Percentiles rank a stretch among this genome's conserved stretches.
phyloP scores from a whole-genome alignment of 2,888 invertebrate species.

The Cryptocephalus primarius region DNA sequence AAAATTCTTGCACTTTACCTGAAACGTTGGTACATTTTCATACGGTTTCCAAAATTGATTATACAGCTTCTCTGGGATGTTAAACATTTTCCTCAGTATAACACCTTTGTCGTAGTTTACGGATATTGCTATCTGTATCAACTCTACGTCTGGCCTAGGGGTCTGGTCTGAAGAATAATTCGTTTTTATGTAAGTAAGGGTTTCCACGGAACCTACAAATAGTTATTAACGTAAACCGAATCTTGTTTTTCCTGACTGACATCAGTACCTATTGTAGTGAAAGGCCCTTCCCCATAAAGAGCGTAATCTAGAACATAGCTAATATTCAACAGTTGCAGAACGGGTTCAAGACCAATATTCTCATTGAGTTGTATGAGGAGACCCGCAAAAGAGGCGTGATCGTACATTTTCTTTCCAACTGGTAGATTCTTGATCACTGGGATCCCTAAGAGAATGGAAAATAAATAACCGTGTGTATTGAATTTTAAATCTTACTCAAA shows the following conservation, averaged over 20 bases:
- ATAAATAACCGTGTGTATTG: too few species aligned
- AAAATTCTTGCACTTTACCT: slow-evolving; percentile 4
- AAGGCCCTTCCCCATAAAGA: slow-evolving; percentile 2
- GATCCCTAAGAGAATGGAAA: slow-evolving; percentile 30
- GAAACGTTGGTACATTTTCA: slow-evolving; percentile 28
- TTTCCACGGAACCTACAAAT: slow-evolving; percentile 44
- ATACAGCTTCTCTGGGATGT: slow-evolving; percentile 45
- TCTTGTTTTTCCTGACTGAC: background rate
- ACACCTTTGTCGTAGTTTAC: slow-evolving; percentile 24
- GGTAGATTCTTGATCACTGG: slow-evolving; percentile 52
- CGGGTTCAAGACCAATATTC: background rate
- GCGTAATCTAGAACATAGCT: background rate
- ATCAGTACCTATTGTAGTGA: slow-evolving; percentile 4
- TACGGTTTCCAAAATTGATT: slow-evolving; percentile 45
- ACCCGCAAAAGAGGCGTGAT: slow-evolving; percentile 46
- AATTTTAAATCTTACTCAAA: slow-evolving; percentile 22
- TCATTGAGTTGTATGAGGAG: slow-evolving; percentile 22
- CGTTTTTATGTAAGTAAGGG: slow-evolving; percentile 47
- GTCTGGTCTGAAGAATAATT: slow-evolving; percentile 40
- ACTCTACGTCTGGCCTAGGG: slow-evolving; percentile 54
- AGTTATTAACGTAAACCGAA: background rate
- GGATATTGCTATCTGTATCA: slow-evolving; percentile 50
- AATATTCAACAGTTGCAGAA: background rate
- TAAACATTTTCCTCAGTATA: slow-evolving; percentile 33
- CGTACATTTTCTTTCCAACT: slow-evolving; percentile 54